These are phyloP conservation scores for Smutsia gigantea DNA, from an alignment of 2,797 vertebrate species.

Conservation along the genomic window DNA sequence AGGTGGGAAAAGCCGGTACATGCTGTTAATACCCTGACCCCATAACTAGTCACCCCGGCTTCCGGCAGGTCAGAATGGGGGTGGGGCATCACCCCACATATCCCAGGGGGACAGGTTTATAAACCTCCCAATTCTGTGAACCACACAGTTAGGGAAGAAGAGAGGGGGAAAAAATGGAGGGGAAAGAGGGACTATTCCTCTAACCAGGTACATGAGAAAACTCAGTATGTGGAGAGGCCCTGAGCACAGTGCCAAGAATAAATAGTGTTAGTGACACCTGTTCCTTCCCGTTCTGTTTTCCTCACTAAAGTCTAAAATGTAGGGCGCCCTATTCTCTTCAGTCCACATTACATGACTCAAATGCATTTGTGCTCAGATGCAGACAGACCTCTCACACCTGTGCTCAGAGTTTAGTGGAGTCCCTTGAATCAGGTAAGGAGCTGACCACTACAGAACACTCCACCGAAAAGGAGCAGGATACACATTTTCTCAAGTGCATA, in stretches of 20 bases:
- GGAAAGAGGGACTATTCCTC: neutral
- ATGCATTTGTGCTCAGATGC: neutral
- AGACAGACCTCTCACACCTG: neutral
- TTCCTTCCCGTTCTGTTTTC: neutral
- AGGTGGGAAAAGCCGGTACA: no score
- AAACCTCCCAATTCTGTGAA: conserved; percentile 54
- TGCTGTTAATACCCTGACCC: no score
- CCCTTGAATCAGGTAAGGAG: neutral
- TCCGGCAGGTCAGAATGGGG: conserved; percentile 62
- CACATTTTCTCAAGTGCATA: neutral
- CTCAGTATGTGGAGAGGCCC: neutral
- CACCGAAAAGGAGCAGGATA: no score
- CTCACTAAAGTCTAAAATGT: conserved; percentile 2
- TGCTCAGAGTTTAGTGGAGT: neutral
- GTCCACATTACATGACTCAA: neutral
- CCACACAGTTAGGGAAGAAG: neutral
- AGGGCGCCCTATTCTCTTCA: neutral
- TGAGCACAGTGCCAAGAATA: neutral
- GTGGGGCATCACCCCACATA: conserved; percentile 80
- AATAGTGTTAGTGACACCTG: neutral
- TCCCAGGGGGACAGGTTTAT: conserved; percentile 51
- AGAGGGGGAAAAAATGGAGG: neutral
- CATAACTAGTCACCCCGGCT: neutral
- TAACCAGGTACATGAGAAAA: neutral
- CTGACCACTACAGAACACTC: neutral